Evolutionary conservation across 1,140 invertebrate species (phyloP), one percentile per base, ranked within the genome.

Genomic region (Galendromus occidentalis): DNA sequence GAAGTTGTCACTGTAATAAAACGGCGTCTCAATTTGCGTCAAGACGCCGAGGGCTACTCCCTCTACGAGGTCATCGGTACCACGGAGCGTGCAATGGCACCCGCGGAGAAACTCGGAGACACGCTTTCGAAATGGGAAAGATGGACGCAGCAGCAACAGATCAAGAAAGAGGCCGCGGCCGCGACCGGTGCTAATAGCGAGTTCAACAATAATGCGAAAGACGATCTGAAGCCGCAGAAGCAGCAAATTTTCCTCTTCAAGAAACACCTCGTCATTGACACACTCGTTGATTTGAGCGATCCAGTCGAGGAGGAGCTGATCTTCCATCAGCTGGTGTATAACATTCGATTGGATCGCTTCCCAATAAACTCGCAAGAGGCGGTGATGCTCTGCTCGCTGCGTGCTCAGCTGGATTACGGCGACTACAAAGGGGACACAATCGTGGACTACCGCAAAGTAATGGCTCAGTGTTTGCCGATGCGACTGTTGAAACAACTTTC

Each of bases 51-150:
- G 78, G 85, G 85, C 7, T 88, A 86, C 74, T 84, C 86, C 17
- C 79, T 88, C 45, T 88, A 87, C 75, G 86, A 88, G 71, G 82
- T 86, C 29, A 80, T 86, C 64, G 88, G 87, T 65, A 73, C 71
- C 55, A 68, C 70, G 47, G 90, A 94, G 73, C 79, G 90, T 66
- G 86, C 86, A 69, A 79, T 95, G 69, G 78, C 84, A 14, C 80
- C 82, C 1, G 86, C 88, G 70, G 91, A 95, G 74, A 89, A 92
- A 71, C 83, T 92, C 14, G 87, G 89, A 2, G 92, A 96, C 75
- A 89, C 93, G 17, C 86, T 96, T 80, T 89, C 90, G 0, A 88
- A 91, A 75, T 95, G 92, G 91, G 92, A 96, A 75, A 82, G 85
- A 69, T 88, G 76, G 66, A 59, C 51, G 25, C 25, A 25, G 2